Evolutionary conservation across 1,140 invertebrate species (phyloP).

Genomic region (Chymomyza costata): DNA sequence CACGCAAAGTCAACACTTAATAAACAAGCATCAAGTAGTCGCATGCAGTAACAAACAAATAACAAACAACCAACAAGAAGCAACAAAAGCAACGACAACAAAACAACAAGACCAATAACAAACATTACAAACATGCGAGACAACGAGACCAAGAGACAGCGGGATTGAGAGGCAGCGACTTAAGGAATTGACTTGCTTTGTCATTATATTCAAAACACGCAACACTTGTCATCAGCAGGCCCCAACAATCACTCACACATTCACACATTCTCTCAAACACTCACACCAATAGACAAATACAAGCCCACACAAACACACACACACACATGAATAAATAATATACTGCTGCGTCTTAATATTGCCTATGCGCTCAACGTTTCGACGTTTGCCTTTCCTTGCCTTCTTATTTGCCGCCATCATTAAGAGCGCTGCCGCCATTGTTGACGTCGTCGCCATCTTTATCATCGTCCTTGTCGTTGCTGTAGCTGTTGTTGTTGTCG

Average conservation of each 20-base stretch:
- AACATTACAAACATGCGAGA: too few species aligned
- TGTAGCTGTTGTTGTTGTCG: slow-evolving; percentile 4
- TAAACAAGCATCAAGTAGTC: slow-evolving; percentile 31
- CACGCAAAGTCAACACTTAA: slow-evolving; percentile 21
- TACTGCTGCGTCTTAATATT: slow-evolving; percentile 12
- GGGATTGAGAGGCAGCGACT: slow-evolving; percentile 21
- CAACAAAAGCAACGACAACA: too few species aligned
- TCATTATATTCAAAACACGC: slow-evolving; percentile 71
- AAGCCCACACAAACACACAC: slow-evolving; percentile 8
- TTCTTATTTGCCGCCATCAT: too few species aligned
- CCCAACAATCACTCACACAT: slow-evolving; percentile 55
- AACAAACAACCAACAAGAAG: too few species aligned
- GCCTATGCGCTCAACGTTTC: not conserved
- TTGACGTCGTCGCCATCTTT: too few species aligned
- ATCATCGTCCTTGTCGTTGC: too few species aligned
- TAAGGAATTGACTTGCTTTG: slow-evolving; percentile 46
- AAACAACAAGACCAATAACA: slow-evolving; percentile 32
- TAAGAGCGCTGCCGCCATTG: too few species aligned
- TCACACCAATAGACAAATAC: slow-evolving; percentile 4
- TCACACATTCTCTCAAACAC: slow-evolving; percentile 1
- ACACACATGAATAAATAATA: slow-evolving; percentile 9
- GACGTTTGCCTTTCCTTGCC: too few species aligned
- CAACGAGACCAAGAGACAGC: too few species aligned
- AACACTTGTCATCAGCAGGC: slow-evolving; percentile 69
- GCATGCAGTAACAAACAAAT: slow-evolving; percentile 15